phyloP scores from a whole-genome alignment of 1,140 invertebrate genomes.

The Acyrthosiphon pisum region DNA sequence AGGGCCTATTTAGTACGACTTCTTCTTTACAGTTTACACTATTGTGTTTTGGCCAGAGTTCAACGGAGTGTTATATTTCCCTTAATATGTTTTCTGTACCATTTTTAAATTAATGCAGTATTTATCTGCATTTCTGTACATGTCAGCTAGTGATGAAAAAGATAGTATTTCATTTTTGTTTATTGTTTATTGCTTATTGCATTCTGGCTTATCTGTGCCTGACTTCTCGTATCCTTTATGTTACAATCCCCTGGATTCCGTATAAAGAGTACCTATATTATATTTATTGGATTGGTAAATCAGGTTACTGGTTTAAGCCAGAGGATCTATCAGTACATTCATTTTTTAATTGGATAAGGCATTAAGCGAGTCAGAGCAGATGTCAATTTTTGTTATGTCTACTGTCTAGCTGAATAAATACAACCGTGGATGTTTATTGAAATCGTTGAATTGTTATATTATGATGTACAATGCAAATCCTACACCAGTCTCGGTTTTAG shows the following conservation, averaged over 20 bases:
- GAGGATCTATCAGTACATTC: neutral
- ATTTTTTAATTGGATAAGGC: neutral
- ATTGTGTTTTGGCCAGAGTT: neutral
- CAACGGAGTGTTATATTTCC: neutral
- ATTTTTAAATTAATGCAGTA: neutral
- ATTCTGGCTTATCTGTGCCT: neutral
- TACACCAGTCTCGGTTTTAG: neutral
- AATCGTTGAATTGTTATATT: neutral
- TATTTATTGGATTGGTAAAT: constrained; percentile 5
- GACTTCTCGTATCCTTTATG: neutral
- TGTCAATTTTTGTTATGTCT: neutral
- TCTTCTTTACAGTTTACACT: neutral
- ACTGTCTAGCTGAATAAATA: neutral
- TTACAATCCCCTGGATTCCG: neutral
- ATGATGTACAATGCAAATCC: neutral
- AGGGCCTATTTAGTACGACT: neutral
- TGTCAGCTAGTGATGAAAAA: neutral
- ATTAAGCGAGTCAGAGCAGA: neutral
- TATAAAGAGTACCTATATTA: neutral
- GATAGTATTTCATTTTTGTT: neutral
- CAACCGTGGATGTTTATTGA: neutral
- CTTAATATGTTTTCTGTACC: neutral
- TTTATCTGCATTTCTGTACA: neutral
- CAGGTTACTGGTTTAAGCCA: neutral
- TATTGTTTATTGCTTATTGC: neutral